Percentiles rank a stretch among this genome's conserved stretches.
phyloP scores from a whole-genome alignment of 2,113 vertebrate species.

The Etheostoma cragini region DNA sequence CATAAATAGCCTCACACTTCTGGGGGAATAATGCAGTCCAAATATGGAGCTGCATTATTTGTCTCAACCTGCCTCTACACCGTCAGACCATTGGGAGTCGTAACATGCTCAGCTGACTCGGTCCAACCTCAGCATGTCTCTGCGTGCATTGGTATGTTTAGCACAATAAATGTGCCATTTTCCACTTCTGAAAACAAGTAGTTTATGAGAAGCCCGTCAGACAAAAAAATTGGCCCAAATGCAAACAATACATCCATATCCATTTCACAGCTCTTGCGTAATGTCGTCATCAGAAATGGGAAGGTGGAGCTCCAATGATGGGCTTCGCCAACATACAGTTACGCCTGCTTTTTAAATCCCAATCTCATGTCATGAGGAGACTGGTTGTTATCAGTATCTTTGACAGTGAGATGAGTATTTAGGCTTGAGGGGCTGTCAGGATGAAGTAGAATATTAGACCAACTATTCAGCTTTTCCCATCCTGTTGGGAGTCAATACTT shows the following conservation, averaged over 20 bases:
- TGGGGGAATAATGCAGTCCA: constrained; percentile 47
- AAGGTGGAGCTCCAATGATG: not conserved
- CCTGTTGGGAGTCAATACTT: constrained; percentile 28
- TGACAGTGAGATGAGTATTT: constrained; percentile 56
- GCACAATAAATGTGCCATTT: not conserved
- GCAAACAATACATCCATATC: constrained; percentile 47
- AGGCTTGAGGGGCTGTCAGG: constrained; percentile 41
- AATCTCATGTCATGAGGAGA: constrained; percentile 42
- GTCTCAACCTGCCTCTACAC: constrained; percentile 39
- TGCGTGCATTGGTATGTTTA: constrained; percentile 21
- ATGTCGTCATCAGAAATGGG: constrained; percentile 49
- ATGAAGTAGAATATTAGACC: constrained; percentile 60
- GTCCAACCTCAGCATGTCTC: constrained; percentile 8
- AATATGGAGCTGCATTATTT: constrained; percentile 42
- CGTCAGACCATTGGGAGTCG: constrained; percentile 31
- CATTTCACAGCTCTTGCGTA: constrained; percentile 42
- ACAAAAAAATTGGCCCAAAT: not conserved
- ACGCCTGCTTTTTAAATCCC: constrained; percentile 23
- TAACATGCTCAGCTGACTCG: constrained; percentile 33
- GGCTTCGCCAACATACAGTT: constrained; percentile 3
- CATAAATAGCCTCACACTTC: constrained; percentile 66
- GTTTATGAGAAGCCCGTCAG: constrained; percentile 4
- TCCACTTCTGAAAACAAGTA: not conserved
- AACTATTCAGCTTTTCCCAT: constrained; percentile 58
- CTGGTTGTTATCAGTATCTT: constrained; percentile 42